phyloP scores from a whole-genome alignment of 2,113 vertebrate species.

The Ranitomeya imitator region DNA sequence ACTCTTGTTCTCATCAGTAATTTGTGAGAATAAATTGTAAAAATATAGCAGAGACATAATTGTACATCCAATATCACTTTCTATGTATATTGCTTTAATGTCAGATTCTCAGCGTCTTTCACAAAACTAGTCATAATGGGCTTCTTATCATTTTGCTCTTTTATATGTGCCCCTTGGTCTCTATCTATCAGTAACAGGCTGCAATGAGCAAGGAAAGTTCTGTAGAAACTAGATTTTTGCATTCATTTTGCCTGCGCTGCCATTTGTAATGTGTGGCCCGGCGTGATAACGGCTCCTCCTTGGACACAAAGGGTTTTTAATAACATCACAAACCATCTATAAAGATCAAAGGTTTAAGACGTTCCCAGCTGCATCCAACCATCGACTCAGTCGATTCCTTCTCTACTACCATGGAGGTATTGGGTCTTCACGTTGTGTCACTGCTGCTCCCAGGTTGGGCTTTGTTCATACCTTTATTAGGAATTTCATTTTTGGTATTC shows the following conservation, averaged over 20 bases:
- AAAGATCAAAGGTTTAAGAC: too few relatives aligned
- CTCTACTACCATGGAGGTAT: too few relatives aligned
- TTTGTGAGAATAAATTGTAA: conserved; percentile 32
- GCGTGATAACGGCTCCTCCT: not conserved
- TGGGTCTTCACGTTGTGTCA: too few relatives aligned
- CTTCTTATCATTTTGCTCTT: not conserved
- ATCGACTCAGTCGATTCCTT: too few relatives aligned
- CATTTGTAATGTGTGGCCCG: not conserved
- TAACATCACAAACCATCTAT: not conserved
- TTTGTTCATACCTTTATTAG: too few relatives aligned
- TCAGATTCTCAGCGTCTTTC: not conserved
- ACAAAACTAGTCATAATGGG: not conserved
- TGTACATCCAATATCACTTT: conserved; percentile 6
- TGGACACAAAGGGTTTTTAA: not conserved
- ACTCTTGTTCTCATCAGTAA: conserved; percentile 30
- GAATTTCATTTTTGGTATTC: too few relatives aligned
- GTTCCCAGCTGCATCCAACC: too few relatives aligned
- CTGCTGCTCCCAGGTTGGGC: too few relatives aligned
- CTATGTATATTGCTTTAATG: conserved; percentile 15
- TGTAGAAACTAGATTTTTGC: not conserved
- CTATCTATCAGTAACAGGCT: not conserved
- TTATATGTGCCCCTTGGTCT: not conserved
- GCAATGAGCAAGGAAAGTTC: not conserved
- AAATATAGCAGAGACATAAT: conserved; percentile 15
- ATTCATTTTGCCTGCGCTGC: not conserved